phyloP scores from a whole-genome alignment of 2,113 vertebrate species.

The Oryzias celebensis region DNA sequence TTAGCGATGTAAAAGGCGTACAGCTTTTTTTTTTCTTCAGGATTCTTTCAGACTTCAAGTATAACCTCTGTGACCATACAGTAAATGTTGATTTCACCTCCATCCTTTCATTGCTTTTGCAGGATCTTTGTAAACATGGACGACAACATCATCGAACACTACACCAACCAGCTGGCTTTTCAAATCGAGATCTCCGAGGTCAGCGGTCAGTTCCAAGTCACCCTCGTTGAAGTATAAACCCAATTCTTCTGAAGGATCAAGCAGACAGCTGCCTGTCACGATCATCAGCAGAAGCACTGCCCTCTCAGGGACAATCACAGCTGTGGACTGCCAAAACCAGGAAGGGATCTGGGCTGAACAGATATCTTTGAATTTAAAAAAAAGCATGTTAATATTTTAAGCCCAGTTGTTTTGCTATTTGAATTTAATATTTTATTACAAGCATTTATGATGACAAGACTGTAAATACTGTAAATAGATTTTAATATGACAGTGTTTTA shows the following conservation, averaged over 20 bases:
- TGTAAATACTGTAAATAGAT: slow-evolving; percentile 79
- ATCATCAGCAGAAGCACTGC: slow-evolving; percentile 62
- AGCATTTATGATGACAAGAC: slow-evolving; percentile 60
- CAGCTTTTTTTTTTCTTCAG: not conserved
- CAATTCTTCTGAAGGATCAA: slow-evolving; percentile 30
- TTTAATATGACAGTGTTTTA: slow-evolving; percentile 70
- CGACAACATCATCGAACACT: slow-evolving; percentile 96
- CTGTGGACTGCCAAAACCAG: slow-evolving; percentile 23
- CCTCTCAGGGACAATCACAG: slow-evolving; percentile 34
- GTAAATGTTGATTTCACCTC: not conserved
- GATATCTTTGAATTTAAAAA: slow-evolving; percentile 29
- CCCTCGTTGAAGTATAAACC: slow-evolving; percentile 89
- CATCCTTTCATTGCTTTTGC: not conserved
- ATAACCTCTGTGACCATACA: not conserved
- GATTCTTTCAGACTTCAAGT: slow-evolving; percentile 7
- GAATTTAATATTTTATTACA: slow-evolving; percentile 55
- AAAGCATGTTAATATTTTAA: slow-evolving; percentile 37
- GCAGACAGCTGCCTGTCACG: slow-evolving; percentile 27
- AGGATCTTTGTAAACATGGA: slow-evolving; percentile 99
- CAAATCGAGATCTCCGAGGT: slow-evolving; percentile 88
- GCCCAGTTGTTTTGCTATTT: slow-evolving; percentile 31
- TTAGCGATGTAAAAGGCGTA: slow-evolving; percentile 26
- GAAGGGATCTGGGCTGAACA: slow-evolving; percentile 24
- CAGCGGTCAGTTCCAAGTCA: slow-evolving; percentile 86
- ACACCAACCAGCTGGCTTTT: slow-evolving; percentile 96